These are phyloP conservation scores for Eulemur coronatus DNA, from an alignment of 2,797 vertebrate species.

Conservation along the genomic window DNA sequence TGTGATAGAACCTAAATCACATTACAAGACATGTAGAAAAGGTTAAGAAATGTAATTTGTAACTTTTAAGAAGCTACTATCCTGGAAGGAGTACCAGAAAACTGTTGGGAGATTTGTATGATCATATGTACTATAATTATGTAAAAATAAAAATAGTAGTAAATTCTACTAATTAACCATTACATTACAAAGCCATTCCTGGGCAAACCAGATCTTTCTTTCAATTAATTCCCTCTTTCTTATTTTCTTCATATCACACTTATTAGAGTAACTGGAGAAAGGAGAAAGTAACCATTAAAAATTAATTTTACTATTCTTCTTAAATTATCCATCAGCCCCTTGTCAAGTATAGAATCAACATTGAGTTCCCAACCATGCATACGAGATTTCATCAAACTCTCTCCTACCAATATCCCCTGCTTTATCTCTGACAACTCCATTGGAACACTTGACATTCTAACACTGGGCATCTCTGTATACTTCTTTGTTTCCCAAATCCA, in stretches of 20 bases:
- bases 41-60: background rate
- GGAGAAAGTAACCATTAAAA: background rate
- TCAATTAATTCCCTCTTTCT: background rate
- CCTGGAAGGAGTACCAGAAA: background rate
- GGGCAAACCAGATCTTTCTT: background rate
- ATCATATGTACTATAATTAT: background rate
- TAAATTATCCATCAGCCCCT: background rate
- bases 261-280: background rate
- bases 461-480: background rate
- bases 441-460: background rate
- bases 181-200: background rate
- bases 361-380: background rate
- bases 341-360: background rate
- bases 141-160: background rate
- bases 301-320: background rate
- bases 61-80: background rate
- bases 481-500: background rate
- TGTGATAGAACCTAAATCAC: background rate
- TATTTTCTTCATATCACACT: background rate
- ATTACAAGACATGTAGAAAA: background rate
- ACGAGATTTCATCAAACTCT: background rate
- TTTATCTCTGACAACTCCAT: background rate
- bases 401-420: background rate
- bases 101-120: background rate
- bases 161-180: background rate